phyloP scores from a whole-genome alignment of 1,140 invertebrate species.

The Solen grandis region DNA sequence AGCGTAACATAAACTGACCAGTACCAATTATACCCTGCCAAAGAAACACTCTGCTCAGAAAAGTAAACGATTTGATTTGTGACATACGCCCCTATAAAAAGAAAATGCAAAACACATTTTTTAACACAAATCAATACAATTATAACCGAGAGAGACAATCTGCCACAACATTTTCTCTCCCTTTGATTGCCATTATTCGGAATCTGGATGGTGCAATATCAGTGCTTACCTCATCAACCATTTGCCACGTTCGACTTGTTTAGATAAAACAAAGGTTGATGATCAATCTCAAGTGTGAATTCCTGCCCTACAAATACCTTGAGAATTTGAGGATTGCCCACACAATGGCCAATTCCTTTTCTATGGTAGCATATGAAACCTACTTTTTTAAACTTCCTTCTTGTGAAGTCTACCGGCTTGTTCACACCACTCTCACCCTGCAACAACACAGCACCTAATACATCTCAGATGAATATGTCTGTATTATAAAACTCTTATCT shows the following conservation, averaged over 20 bases:
- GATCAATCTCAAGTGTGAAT: slow-evolving; percentile 40
- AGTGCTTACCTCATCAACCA: too few species aligned
- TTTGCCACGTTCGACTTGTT: slow-evolving; percentile 14
- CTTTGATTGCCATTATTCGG: too few species aligned
- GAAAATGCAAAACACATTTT: too few species aligned
- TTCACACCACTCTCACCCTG: slow-evolving; percentile 47
- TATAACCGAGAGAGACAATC: too few species aligned
- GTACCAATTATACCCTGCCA: too few species aligned
- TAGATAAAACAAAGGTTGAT: slow-evolving; percentile 18
- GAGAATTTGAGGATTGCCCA: slow-evolving; percentile 78
- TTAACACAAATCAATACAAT: too few species aligned
- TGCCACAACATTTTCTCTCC: too few species aligned
- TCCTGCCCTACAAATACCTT: slow-evolving; percentile 65
- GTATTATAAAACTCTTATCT: slow-evolving; percentile 71
- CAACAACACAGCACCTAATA: slow-evolving; percentile 54
- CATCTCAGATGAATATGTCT: slow-evolving; percentile 58
- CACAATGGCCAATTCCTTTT: slow-evolving; percentile 80
- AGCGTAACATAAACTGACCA: too few species aligned
- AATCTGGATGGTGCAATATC: too few species aligned
- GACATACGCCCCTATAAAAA: too few species aligned
- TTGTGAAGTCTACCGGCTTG: slow-evolving; percentile 57
- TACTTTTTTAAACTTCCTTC: slow-evolving; percentile 56
- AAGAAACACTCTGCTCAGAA: too few species aligned
- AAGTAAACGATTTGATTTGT: too few species aligned
- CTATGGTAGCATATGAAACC: slow-evolving; percentile 52